Conservation (phyloP, 2,113 vertebrate genomes). For the Silurus glanis region DNA sequence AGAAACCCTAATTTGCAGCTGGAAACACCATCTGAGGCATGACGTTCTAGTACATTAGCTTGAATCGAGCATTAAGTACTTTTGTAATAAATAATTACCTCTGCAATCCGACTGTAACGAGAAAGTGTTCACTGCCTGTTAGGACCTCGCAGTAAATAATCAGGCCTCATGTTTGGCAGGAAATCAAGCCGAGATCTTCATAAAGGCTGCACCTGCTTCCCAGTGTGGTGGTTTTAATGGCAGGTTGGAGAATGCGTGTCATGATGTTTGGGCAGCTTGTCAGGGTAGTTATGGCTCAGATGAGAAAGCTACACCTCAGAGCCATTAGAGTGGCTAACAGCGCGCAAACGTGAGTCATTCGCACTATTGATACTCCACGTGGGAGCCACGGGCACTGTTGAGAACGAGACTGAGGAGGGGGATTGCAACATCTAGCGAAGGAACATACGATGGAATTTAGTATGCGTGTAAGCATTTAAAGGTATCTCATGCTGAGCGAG, state of each 20-base stretch:
- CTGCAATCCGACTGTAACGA: not conserved
- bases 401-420: not conserved
- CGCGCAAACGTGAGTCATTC: not conserved
- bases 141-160: slow-evolving; percentile 9
- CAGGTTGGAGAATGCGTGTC: not conserved
- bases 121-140: slow-evolving; percentile 4
- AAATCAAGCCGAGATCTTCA: slow-evolving; percentile 1
- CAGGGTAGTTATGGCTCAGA: not conserved
- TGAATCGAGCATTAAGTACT: not conserved
- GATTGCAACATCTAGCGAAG: not conserved
- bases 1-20: not conserved
- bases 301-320: not conserved
- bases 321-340: not conserved
- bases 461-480: not conserved
- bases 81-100: not conserved
- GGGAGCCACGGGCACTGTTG: not conserved
- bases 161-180: not conserved
- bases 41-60: not conserved
- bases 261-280: not conserved
- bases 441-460: not conserved
- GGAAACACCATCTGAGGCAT: too few relatives aligned
- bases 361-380: not conserved
- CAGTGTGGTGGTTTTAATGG: not conserved
- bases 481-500: not conserved
- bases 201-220: not conserved